Base-by-base conservation (phyloP, 1,140 invertebrate species). In the Neocloeon triangulifer region DNA sequence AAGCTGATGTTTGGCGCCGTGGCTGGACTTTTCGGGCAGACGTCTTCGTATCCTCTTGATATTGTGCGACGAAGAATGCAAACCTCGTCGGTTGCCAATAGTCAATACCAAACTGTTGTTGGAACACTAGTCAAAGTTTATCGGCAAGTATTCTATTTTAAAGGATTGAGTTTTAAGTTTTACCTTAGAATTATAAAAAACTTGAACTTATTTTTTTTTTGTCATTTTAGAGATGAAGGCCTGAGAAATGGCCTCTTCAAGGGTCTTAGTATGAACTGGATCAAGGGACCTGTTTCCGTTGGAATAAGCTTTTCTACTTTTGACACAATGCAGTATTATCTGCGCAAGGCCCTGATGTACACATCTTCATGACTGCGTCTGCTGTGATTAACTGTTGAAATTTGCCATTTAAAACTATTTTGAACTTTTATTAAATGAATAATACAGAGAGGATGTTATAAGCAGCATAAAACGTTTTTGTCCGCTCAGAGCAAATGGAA, bases 181-280 rank as follows among this genome's bases (percentile, higher is more conserved):
- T n/a, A n/a, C n/a, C n/a, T n/a, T n/a, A n/a, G n/a, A n/a, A n/a
- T n/a, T n/a, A n/a, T n/a, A n/a, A n/a, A n/a, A n/a, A n/a, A n/a
- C n/a, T n/a, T n/a, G n/a, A n/a, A n/a, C n/a, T n/a, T n/a, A n/a
- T n/a, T n/a, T 22, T 29, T 28, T 44, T 41, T 19, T 58, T 55
- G 34, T 55, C 29, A 30, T 38, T 40, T 47, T 34, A 78, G 73
- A 33, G 67, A 75, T 40, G 89, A 95, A 58, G 91, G 94, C 16
- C 50, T 89, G 14, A 70, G 68, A 49, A 62, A 69, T 37, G 92
- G 91, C 1, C 76, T 96, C 45, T 99, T 86, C 60, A 99, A 99
- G 60, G 94, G 92, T 0, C 63, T 98, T 1, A 91, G 80, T 41
- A 91, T 99, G 82, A 98, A 98, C 58, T 98, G 89, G 86, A 74